Conservation (phyloP, 2,797 vertebrate genomes). For the Sciurus carolinensis region DNA sequence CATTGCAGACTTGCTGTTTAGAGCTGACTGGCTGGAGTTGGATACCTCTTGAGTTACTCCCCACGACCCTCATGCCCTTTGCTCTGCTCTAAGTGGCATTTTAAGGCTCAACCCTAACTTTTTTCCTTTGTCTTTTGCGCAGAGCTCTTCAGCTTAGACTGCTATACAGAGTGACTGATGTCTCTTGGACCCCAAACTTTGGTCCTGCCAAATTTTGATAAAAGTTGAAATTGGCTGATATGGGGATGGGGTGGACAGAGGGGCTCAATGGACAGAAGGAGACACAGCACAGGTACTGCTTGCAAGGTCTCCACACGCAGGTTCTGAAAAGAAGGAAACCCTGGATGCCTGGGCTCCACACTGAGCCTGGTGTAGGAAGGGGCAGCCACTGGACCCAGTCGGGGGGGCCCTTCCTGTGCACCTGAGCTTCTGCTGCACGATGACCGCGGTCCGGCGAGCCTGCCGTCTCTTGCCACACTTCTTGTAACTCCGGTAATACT, state of each 20-base stretch:
- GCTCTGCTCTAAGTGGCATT: background rate
- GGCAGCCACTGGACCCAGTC: no score
- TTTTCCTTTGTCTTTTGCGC: background rate
- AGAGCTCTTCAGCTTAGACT: background rate
- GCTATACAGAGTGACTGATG: accelerated
- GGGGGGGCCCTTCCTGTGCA: slow-evolving; percentile 79
- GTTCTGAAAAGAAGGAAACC: background rate
- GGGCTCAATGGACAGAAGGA: background rate
- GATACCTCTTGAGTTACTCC: background rate
- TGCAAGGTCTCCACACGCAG: accelerated
- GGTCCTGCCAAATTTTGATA: background rate
- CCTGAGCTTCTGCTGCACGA: slow-evolving; percentile 98
- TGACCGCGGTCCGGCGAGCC: slow-evolving; percentile 93
- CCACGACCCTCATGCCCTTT: background rate
- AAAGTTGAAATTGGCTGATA: background rate
- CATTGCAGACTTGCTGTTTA: background rate
- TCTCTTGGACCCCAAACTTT: background rate
- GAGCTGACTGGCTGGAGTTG: background rate
- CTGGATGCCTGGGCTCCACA: accelerated
- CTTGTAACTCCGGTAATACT: slow-evolving; percentile 99
- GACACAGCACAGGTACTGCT: accelerated
- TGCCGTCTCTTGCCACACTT: slow-evolving; percentile 95
- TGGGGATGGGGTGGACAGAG: background rate
- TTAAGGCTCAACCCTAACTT: background rate
- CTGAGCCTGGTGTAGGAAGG: accelerated